These are phyloP conservation scores for Leptinotarsa texana DNA, from an alignment of 1,140 invertebrate species.

Conservation along the genomic window DNA sequence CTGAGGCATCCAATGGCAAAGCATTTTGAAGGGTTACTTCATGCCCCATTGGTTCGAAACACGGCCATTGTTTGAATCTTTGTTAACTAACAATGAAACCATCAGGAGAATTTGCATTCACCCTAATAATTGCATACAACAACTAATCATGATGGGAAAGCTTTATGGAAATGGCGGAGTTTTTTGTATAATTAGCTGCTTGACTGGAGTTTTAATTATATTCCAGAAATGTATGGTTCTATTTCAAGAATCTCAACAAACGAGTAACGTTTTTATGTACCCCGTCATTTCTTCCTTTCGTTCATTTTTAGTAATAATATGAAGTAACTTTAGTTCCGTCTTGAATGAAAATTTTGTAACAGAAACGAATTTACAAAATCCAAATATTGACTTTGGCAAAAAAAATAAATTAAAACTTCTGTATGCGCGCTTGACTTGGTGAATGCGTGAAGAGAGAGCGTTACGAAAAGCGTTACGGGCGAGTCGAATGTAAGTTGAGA, in stretches of 20 bases:
- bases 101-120: constrained; percentile 46
- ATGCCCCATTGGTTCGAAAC: constrained; percentile 48
- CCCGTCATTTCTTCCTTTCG: background rate
- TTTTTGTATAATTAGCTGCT: constrained; percentile 27
- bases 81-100: constrained; percentile 44
- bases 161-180: constrained; percentile 37
- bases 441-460: too few species aligned
- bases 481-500: too few species aligned
- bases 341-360: too few species aligned
- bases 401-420: too few species aligned
- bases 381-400: too few species aligned
- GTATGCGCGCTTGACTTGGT: too few species aligned
- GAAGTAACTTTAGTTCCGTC: too few species aligned
- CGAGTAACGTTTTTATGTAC: background rate
- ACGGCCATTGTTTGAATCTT: constrained; percentile 46
- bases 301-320: background rate
- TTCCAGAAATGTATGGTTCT: background rate
- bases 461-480: too few species aligned
- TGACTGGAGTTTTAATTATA: background rate
- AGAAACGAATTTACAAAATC: too few species aligned
- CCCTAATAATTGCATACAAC: constrained; percentile 45
- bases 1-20: constrained; percentile 44
- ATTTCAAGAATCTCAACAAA: background rate
- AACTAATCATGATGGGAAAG: constrained; percentile 45
- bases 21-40: constrained; percentile 47